These are phyloP conservation scores for Brachyhypopomus gauderio DNA, from an alignment of 2,113 vertebrate genomes.

Conservation along the genomic window DNA sequence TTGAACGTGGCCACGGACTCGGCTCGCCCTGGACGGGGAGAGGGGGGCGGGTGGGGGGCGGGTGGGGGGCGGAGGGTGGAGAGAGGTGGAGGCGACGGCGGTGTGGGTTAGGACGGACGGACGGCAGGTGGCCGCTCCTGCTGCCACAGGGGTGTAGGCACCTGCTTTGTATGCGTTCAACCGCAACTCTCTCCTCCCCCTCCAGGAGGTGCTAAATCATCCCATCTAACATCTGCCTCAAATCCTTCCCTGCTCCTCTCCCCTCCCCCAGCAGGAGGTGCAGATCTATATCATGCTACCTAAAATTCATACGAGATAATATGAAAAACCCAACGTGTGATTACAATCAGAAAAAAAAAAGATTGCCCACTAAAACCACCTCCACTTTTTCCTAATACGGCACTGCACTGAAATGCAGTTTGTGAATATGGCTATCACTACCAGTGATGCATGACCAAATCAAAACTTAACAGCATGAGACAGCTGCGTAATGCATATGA, in stretches of 20 bases:
- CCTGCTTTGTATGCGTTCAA: not conserved
- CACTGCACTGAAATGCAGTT: slow-evolving; percentile 22
- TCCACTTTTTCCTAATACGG: not conserved
- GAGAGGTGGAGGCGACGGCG: not conserved
- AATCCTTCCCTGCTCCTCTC: not conserved
- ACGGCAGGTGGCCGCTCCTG: not conserved
- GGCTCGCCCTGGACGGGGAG: slow-evolving; percentile 78
- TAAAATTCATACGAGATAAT: not conserved
- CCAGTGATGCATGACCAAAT: slow-evolving; percentile 30
- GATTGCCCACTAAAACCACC: not conserved
- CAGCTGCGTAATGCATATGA: slow-evolving; percentile 22
- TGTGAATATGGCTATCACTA: slow-evolving; percentile 25
- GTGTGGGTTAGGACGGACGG: not conserved
- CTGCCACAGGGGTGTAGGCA: not conserved
- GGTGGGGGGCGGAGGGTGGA: slow-evolving; percentile 1
- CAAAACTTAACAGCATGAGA: slow-evolving; percentile 29
- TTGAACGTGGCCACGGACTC: slow-evolving; percentile 93
- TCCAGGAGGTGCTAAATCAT: too few relatives aligned
- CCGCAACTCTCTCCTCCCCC: not conserved
- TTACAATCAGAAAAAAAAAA: not conserved
- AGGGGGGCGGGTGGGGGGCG: slow-evolving; percentile 32
- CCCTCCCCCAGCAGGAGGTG: not conserved
- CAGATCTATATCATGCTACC: not conserved
- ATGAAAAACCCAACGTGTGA: not conserved
- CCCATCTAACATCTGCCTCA: not conserved